Base-by-base conservation (phyloP, 2,888 invertebrate species). In the Sesia apiformis region DNA sequence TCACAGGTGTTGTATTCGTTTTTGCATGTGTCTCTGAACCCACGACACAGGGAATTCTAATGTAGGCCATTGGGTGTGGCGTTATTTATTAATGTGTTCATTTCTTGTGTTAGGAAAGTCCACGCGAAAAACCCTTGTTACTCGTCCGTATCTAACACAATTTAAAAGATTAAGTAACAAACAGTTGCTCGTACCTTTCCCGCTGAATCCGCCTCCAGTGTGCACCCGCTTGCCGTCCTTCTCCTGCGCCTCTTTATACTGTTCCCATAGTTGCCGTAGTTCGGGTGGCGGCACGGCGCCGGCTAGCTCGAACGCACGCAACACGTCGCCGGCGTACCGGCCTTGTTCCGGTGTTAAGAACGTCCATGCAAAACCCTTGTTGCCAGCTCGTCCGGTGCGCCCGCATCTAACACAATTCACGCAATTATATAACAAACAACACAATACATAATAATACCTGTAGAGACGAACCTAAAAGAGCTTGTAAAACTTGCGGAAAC, bases 301-400 rank as follows among this genome's bases (percentile, higher is more conserved):
- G 0, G 98, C 97, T 46, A 95, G 81, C 74, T 99, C 98, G 59
- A 98, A 91, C 0, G 99, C 99, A 53, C 97, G 92, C 54, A 97
- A 90, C 58, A 98, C 93, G 76, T 99, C 99, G 5, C 97, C 98
- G 0, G 98, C 94, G 86, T 98, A 97, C 54, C 95, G 91, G 8
- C 96, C 97, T 78, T 99, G 99, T 59, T 98, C 98, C 0, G 95
- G 94, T 0, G 98, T 97, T 4, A 99, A 92, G 79, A 99, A 99
- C 0, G 99, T 99, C 90, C 96, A 99, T 0, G 99, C 98, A 81
- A 91, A 97, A 4, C 99, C 99, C 78, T 98, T 98, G 80, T 98
- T 98, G 1, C 99, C 99, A 1, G 96, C 97, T 38, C 96, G 92
- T 0, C 96, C 96, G 0, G 96, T 97, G 56, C 96, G 91, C 0